A percentile compares a stretch with the other conserved stretches of the same genome.
Conservation (phyloP, 2,888 invertebrate species). For the Patella ulyssiponensis region DNA sequence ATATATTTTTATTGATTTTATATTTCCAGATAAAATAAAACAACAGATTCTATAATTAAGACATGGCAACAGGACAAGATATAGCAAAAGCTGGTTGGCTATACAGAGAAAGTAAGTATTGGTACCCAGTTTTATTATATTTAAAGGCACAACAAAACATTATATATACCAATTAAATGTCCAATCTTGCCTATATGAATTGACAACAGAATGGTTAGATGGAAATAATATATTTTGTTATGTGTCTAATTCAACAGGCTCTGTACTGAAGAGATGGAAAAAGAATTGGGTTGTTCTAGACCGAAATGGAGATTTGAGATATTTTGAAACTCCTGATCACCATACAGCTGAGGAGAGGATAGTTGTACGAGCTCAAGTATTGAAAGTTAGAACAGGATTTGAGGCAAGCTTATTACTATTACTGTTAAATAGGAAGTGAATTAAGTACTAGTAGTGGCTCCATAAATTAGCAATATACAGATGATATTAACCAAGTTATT, state of each 20-base stretch:
- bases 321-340: slow-evolving; percentile 65
- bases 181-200: neutral
- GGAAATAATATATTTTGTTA: too few relatives aligned
- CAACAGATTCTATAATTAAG: neutral
- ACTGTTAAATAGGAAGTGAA: neutral
- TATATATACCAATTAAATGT: slow-evolving; percentile 25
- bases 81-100: slow-evolving; percentile 68
- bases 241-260: slow-evolving; percentile 45
- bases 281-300: slow-evolving; percentile 70
- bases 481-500: neutral
- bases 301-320: slow-evolving; percentile 65
- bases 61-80: slow-evolving; percentile 41
- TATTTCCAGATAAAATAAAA: too few relatives aligned
- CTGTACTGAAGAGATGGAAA: slow-evolving; percentile 69
- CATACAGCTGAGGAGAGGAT: slow-evolving; percentile 65
- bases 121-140: neutral
- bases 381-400: slow-evolving; percentile 55
- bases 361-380: slow-evolving; percentile 58
- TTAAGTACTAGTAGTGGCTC: neutral
- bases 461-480: neutral
- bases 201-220: neutral
- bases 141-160: neutral
- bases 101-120: slow-evolving; percentile 56
- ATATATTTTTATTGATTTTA: too few relatives aligned
- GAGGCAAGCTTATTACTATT: slow-evolving; percentile 49